A percentile compares a stretch with the other conserved stretches of the same genome.
Conservation (phyloP, 2,113 vertebrate species). For the Cyprinodon tularosa region DNA sequence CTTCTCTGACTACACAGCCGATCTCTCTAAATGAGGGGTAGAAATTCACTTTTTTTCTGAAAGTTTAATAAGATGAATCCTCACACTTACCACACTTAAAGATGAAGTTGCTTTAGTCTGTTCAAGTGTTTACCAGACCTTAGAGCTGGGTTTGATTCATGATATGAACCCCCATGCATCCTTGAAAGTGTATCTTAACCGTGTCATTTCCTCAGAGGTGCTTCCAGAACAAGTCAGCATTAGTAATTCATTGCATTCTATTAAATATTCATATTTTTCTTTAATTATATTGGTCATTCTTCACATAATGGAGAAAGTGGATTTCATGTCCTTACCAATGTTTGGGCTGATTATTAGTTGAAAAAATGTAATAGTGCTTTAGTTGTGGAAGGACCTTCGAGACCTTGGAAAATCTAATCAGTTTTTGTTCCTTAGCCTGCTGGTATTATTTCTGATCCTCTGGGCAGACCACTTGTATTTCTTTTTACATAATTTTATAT, state of each 20-base stretch:
- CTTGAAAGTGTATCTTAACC: constrained; percentile 40
- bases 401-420: constrained; percentile 16
- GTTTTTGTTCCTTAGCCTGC: constrained; percentile 12
- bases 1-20: constrained; percentile 72
- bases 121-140: constrained; percentile 73
- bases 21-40: constrained; percentile 63
- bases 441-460: constrained; percentile 34
- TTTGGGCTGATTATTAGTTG: constrained; percentile 12
- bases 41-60: constrained; percentile 73
- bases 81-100: constrained; percentile 65
- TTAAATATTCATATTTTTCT: constrained; percentile 8
- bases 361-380: constrained; percentile 3
- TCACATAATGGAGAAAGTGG: constrained; percentile 22
- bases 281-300: not conserved
- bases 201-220: constrained; percentile 24
- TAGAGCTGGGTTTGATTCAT: constrained; percentile 41
- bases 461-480: constrained; percentile 21
- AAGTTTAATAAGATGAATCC: constrained; percentile 76
- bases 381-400: constrained; percentile 22
- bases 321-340: constrained; percentile 12
- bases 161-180: constrained; percentile 2
- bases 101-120: constrained; percentile 71
- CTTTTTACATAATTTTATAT: constrained; percentile 25
- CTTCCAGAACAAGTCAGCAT: constrained; percentile 13
- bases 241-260: constrained; percentile 18